phyloP scores from a whole-genome alignment of 2,797 vertebrate species.

The Schizothorax lantsangensis region DNA sequence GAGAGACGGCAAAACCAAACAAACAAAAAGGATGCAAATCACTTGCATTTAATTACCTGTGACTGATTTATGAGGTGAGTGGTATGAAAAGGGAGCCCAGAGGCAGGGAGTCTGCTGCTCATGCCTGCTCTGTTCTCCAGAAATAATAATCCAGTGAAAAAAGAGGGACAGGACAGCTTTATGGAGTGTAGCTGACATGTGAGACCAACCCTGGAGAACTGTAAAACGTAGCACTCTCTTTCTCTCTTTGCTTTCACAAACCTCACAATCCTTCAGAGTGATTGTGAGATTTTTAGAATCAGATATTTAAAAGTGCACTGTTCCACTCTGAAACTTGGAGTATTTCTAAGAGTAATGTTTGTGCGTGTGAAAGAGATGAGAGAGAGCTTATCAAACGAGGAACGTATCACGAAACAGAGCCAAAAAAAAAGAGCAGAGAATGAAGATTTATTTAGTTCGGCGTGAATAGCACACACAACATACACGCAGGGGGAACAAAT shows the following conservation, averaged over 20 bases:
- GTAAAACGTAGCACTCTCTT: conserved; percentile 58
- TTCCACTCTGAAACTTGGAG: background rate
- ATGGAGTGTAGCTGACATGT: conserved; percentile 83
- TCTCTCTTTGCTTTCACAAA: conserved; percentile 45
- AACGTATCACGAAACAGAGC: background rate
- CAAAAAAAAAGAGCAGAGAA: background rate
- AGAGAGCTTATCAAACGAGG: background rate
- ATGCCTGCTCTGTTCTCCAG: conserved; percentile 77
- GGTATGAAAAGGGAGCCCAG: conserved; percentile 79
- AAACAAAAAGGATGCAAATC: conserved; percentile 82
- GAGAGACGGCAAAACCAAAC: conserved; percentile 72
- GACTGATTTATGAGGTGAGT: conserved; percentile 86
- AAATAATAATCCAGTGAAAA: conserved; percentile 77
- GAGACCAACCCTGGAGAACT: conserved; percentile 60
- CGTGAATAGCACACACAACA: background rate
- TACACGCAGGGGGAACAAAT: conserved; percentile 14
- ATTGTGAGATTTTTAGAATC: conserved; percentile 33
- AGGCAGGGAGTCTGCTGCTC: conserved; percentile 73
- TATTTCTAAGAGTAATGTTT: conserved; percentile 15
- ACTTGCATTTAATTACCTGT: conserved; percentile 86
- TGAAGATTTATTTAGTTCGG: conserved; percentile 23
- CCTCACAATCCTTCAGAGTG: conserved; percentile 16
- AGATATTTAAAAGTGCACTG: conserved; percentile 29
- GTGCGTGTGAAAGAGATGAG: conserved; percentile 32
- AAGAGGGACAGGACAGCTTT: conserved; percentile 78